A percentile compares a stretch with the other conserved stretches of the same genome.
These are phyloP conservation scores for Dermolepida albohirtum DNA, from an alignment of 2,888 invertebrate species.

Conservation along the genomic window DNA sequence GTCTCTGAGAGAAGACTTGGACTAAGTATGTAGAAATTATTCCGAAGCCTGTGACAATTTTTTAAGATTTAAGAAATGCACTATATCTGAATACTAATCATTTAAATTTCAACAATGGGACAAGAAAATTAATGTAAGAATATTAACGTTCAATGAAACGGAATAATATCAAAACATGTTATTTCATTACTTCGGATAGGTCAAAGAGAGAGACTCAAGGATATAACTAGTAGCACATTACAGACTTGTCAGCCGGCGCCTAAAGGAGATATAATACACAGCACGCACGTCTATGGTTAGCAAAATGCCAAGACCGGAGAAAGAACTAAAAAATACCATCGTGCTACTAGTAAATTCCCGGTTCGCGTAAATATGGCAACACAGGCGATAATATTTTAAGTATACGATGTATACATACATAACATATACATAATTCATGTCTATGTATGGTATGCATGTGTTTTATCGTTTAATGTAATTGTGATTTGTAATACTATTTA, in stretches of 20 bases:
- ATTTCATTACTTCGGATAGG: background rate
- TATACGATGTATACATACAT: constrained; percentile 8
- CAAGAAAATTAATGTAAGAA: too few species aligned
- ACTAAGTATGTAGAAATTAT: too few species aligned
- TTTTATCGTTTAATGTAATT: constrained; percentile 40
- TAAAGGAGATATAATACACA: constrained; percentile 13
- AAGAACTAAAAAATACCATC: constrained; percentile 31
- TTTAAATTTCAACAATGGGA: too few species aligned
- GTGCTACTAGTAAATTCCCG: constrained; percentile 34
- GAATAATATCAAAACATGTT: background rate
- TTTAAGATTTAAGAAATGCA: too few species aligned
- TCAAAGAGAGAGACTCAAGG: background rate
- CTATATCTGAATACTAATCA: too few species aligned
- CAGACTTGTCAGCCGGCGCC: background rate
- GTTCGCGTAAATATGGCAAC: background rate
- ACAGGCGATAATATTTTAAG: background rate
- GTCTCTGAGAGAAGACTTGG: too few species aligned
- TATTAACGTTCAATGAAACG: too few species aligned
- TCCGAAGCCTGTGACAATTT: too few species aligned
- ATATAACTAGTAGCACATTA: background rate
- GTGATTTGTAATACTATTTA: constrained; percentile 39
- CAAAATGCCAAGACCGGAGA: constrained; percentile 40
- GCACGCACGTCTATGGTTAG: constrained; percentile 18
- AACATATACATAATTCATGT: background rate
- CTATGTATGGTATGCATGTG: constrained; percentile 22